Conservation (phyloP, 1,140 invertebrate genomes). For the Zaprionus ghesquierei region DNA sequence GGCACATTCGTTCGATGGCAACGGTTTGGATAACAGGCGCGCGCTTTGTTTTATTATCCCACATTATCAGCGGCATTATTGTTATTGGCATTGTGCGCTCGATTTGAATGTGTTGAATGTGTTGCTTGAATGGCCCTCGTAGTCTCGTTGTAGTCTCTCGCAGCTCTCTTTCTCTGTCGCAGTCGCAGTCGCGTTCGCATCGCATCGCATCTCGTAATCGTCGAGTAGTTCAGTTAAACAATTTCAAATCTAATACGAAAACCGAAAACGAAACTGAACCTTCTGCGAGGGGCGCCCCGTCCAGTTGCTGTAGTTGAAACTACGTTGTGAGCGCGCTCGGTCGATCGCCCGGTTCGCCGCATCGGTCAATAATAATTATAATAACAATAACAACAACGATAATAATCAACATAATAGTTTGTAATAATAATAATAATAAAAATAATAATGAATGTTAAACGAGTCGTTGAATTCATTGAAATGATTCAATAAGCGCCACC, state of each 20-base stretch:
- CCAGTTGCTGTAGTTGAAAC: constrained; percentile 50
- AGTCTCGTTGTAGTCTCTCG: constrained; percentile 42
- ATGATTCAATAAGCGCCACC: constrained; percentile 42
- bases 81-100: constrained; percentile 74
- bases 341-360: background rate
- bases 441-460: constrained; percentile 22
- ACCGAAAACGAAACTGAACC: constrained; percentile 19
- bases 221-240: constrained; percentile 17
- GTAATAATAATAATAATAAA: constrained; percentile 55
- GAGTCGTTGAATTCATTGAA: constrained; percentile 19
- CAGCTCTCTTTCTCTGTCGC: constrained; percentile 21
- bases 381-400: constrained; percentile 53
- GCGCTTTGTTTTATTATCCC: constrained; percentile 82
- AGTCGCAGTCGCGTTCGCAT: constrained; percentile 29
- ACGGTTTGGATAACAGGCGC: constrained; percentile 83
- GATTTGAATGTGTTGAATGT: constrained; percentile 43
- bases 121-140: constrained; percentile 48
- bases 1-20: constrained; percentile 82
- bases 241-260: constrained; percentile 21
- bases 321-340: constrained; percentile 23
- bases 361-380: constrained; percentile 51
- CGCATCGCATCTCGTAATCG: background rate
- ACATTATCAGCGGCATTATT: constrained; percentile 81
- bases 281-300: constrained; percentile 49
- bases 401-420: constrained; percentile 62